A percentile compares a stretch with the other conserved stretches of the same genome.
phyloP scores from a whole-genome alignment of 2,888 invertebrate genomes.

The Allolobophora icterica region DNA sequence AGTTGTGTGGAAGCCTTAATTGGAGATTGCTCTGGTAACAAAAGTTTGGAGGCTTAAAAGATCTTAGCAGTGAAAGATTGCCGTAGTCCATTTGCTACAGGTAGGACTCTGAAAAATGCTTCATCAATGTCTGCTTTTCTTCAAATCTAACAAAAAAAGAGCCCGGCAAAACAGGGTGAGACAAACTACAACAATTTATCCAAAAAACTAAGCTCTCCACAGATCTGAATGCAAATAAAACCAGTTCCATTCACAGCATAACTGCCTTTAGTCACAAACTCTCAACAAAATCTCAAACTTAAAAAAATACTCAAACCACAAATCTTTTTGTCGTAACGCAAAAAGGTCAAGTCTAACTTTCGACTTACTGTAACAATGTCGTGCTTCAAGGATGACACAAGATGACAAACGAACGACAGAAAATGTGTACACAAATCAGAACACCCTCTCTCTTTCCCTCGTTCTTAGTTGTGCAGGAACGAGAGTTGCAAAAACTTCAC shows the following conservation, averaged over 20 bases:
- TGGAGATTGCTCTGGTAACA: not conserved
- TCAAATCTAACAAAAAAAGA: not conserved
- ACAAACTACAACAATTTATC: not conserved
- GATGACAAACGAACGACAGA: not conserved
- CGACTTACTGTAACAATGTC: not conserved
- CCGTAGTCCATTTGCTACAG: not conserved
- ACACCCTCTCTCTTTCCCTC: not conserved
- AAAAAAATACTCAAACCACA: not conserved
- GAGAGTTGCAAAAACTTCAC: not conserved
- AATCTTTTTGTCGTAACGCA: not conserved
- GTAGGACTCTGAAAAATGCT: not conserved
- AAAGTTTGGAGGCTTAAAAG: no score
- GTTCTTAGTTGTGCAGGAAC: not conserved
- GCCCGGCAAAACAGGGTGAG: not conserved
- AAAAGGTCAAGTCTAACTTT: not conserved
- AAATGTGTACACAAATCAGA: not conserved
- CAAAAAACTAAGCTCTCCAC: not conserved
- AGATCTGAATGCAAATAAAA: slow-evolving; percentile 8
- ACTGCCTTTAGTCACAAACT: not conserved
- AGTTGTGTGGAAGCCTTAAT: not conserved
- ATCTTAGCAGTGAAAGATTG: not conserved
- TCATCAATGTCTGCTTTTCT: not conserved
- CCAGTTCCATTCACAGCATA: not conserved
- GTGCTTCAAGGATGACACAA: not conserved
- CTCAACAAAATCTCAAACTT: not conserved